phyloP scores from a whole-genome alignment of 2,113 vertebrate species.

The Sinocyclocheilus anophthalmus region DNA sequence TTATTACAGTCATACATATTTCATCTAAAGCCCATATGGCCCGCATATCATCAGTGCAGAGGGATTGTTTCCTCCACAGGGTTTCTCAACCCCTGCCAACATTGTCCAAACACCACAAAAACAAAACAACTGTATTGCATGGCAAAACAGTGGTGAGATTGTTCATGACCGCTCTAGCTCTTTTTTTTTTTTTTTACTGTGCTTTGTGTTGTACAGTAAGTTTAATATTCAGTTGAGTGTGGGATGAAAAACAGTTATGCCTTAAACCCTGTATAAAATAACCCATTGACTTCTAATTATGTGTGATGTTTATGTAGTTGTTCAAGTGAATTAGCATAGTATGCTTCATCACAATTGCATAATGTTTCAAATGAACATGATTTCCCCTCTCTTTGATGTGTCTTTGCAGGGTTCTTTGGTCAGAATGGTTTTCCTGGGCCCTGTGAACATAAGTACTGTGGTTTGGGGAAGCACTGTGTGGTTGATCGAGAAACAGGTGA shows the following conservation, averaged over 20 bases:
- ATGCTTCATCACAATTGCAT: background rate
- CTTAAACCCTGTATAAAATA: background rate
- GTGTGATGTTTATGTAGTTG: background rate
- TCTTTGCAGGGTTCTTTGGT: slow-evolving; percentile 71
- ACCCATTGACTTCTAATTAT: background rate
- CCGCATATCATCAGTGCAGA: slow-evolving; percentile 3
- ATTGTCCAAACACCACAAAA: background rate
- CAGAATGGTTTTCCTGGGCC: slow-evolving; percentile 71
- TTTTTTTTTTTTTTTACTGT: background rate
- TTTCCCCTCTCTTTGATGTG: background rate
- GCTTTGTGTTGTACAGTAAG: background rate
- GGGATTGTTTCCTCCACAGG: slow-evolving; percentile 18
- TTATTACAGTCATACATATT: slow-evolving; percentile 51
- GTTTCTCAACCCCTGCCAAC: background rate
- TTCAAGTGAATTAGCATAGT: background rate
- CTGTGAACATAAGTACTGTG: slow-evolving; percentile 94
- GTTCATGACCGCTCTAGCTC: background rate
- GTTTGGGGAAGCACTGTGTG: slow-evolving; percentile 88
- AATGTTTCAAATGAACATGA: background rate
- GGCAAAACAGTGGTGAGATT: background rate
- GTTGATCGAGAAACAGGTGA: slow-evolving; percentile 76
- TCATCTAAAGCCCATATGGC: slow-evolving; percentile 39
- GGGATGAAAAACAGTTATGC: background rate
- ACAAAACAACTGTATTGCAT: background rate
- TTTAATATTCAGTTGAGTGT: background rate